phyloP scores from a whole-genome alignment of 2,113 vertebrate species.

The Eurystomus gularis region DNA sequence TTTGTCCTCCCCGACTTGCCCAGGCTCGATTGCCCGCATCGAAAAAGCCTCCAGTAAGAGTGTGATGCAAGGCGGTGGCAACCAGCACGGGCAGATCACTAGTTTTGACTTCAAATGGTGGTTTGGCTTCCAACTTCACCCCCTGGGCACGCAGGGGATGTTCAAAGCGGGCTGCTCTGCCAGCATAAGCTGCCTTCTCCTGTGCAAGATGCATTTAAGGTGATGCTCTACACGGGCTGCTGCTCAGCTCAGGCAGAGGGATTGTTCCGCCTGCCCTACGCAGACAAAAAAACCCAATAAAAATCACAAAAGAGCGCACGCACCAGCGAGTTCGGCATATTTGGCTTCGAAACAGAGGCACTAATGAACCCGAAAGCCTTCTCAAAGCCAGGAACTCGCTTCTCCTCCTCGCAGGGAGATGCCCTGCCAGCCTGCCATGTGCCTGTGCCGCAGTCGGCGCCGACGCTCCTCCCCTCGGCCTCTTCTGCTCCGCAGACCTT shows the following conservation, averaged over 20 bases:
- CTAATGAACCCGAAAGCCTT: background rate
- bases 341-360: background rate
- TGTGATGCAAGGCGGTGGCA: background rate
- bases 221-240: background rate
- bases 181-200: background rate
- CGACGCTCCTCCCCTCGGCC: background rate
- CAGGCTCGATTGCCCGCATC: background rate
- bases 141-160: fast-evolving
- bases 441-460: background rate
- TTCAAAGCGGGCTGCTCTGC: background rate
- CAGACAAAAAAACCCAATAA: background rate
- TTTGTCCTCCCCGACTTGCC: background rate
- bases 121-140: background rate
- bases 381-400: background rate
- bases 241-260: background rate
- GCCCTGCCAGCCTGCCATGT: background rate
- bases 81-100: background rate
- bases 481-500: background rate
- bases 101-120: background rate
- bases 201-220: background rate
- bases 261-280: background rate
- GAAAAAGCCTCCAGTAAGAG: background rate
- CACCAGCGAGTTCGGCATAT: background rate
- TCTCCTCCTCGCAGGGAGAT: background rate
- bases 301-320: background rate